Evolutionary conservation across 2,888 invertebrate genomes (phyloP).

Genomic region (Coleophora flavipennella): DNA sequence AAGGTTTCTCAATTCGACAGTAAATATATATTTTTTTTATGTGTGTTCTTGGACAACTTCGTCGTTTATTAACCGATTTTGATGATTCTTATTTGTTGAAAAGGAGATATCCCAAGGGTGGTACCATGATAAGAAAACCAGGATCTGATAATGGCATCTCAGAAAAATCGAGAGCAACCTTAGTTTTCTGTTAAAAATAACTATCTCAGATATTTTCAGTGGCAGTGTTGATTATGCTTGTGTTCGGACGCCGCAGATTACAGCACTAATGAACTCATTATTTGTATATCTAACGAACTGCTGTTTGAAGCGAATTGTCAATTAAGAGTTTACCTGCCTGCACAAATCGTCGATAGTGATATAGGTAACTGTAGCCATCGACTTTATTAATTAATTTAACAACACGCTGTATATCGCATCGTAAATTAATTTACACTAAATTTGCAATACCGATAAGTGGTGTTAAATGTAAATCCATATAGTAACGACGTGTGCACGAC

Average conservation of each 20-base stretch:
- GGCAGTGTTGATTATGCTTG: slow-evolving; percentile 7
- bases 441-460: slow-evolving; percentile 38
- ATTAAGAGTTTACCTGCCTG: background rate
- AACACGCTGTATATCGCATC: slow-evolving; percentile 15
- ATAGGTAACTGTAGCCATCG: background rate
- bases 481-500: slow-evolving; percentile 48
- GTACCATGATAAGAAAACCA: too few species aligned
- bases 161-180: too few species aligned
- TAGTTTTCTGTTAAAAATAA: too few species aligned
- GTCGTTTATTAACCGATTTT: too few species aligned
- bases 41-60: too few species aligned
- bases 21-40: too few species aligned
- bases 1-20: too few species aligned
- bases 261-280: slow-evolving; percentile 66
- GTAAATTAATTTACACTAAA: slow-evolving; percentile 41
- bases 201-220: background rate
- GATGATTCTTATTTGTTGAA: too few species aligned
- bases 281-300: slow-evolving; percentile 65
- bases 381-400: slow-evolving; percentile 9
- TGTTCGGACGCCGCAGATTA: slow-evolving; percentile 52
- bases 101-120: too few species aligned
- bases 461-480: slow-evolving; percentile 58
- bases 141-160: too few species aligned
- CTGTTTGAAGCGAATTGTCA: slow-evolving; percentile 3
- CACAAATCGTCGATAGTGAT: background rate